These are phyloP conservation scores for Oopsacas minuta DNA, from an alignment of 37 sponge, comb jelly and placozoan genomes.

Conservation along the genomic window DNA sequence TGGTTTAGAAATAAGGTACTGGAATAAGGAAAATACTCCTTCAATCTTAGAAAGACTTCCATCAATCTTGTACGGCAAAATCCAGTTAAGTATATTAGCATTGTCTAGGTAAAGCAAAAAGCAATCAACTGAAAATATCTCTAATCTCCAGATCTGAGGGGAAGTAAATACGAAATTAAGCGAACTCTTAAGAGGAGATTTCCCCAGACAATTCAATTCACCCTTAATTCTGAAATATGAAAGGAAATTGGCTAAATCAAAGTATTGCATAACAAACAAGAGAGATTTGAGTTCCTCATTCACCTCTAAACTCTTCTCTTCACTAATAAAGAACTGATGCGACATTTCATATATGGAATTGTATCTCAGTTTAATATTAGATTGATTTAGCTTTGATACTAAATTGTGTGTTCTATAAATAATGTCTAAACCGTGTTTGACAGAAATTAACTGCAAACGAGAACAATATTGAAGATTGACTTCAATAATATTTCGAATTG, in stretches of 20 bases:
- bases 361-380: background rate
- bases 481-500: background rate
- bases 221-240: background rate
- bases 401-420: background rate
- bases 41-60: background rate
- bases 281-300: background rate
- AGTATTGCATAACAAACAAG: background rate
- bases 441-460: background rate
- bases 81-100: background rate
- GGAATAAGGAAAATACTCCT: constrained; percentile 3
- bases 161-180: background rate
- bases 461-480: background rate
- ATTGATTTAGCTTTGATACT: background rate
- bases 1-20: background rate
- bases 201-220: background rate
- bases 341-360: background rate
- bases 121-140: background rate
- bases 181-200: background rate
- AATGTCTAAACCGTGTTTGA: background rate
- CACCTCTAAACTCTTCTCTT: background rate
- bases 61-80: background rate
- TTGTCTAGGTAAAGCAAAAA: background rate
- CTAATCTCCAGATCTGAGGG: background rate
- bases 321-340: background rate
- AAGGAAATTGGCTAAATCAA: background rate